Base-by-base conservation (phyloP, 2,888 invertebrate genomes). In the Mesochorus sp. region DNA sequence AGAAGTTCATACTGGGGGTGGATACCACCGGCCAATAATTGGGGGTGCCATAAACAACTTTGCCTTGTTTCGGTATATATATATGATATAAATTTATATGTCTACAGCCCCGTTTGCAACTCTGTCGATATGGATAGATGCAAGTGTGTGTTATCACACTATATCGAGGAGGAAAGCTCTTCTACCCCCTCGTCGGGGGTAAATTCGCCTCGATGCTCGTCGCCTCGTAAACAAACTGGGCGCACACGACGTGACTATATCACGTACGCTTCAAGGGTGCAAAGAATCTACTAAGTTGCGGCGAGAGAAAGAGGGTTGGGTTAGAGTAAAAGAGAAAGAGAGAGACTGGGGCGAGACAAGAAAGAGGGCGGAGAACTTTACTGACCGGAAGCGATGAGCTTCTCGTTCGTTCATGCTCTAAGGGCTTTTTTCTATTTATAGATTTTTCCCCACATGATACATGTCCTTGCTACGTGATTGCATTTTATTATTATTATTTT, bases 191-290 rank as follows among this genome's bases (percentile, higher is more conserved):
- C n/a, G 53, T 24, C 74, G 59, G 59, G 62, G 80, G 77, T 82
- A 84, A 83, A 78, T 83, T 82, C 85, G 82, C 85, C 82, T 81
- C 84, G 86, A 79, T 85, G 85, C 80, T 80, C 81, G 76, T 79
- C 80, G 74, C 76, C 85, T 84, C 85, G 86, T 86, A 86, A 87
- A 86, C 85, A 87, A 87, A 85, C 85, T 79, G 80, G 81, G 79
- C 80, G 76, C 82, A 80, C 78, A 76, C 80, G 80, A 79, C 68
- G 53, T 12, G 34, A 55, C 55, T 53, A 64, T n/a, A n/a, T 73
- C 75, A 68, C 64, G 79, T 72, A 59, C 75, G 64, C 68, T 24
- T 59, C 1, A 64, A 21, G 75, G 72, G 71, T 47, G 71, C 49
- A 68, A 72, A 76, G 72, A 72, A 72, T 72, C 42, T 55, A 44